These are phyloP conservation scores for Noctua fimbriata DNA, from an alignment of 2,888 invertebrate genomes.

Conservation along the genomic window DNA sequence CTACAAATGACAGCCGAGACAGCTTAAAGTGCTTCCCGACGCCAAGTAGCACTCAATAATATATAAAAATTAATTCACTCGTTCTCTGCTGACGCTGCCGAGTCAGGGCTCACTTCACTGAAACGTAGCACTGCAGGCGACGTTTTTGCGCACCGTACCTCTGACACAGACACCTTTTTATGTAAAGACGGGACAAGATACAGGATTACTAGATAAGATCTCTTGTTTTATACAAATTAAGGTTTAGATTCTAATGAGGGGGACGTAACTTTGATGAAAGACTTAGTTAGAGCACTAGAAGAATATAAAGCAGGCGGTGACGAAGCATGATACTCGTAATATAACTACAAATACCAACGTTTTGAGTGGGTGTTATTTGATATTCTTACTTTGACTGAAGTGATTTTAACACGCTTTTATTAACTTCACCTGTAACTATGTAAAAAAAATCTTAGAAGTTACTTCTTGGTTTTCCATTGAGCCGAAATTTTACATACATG, in stretches of 20 bases:
- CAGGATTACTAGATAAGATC: conserved; percentile 42
- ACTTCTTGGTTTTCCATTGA: too few relatives aligned
- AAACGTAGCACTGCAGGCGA: conserved; percentile 82
- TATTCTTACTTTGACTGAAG: background rate
- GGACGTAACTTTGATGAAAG: background rate
- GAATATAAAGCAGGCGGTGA: background rate
- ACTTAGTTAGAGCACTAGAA: background rate
- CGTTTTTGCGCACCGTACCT: conserved; percentile 86
- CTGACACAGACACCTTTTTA: conserved; percentile 87
- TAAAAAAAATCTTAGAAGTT: too few relatives aligned
- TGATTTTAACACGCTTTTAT: too few relatives aligned
- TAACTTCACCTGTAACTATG: too few relatives aligned
- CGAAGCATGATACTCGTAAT: background rate
- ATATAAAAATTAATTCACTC: conserved; percentile 28
- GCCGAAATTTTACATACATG: too few relatives aligned
- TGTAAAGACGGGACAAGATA: conserved; percentile 69
- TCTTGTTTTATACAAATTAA: background rate
- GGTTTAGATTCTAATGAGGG: conserved; percentile 3
- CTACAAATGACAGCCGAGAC: background rate
- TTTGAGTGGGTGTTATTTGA: background rate
- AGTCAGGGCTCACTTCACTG: conserved; percentile 80
- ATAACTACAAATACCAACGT: background rate
- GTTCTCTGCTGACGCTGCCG: conserved; percentile 72
- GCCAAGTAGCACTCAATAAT: conserved; percentile 26
- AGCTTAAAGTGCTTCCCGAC: background rate